Base-by-base conservation (phyloP, 2,888 invertebrate genomes). In the Troglohyphantes excavatus region DNA sequence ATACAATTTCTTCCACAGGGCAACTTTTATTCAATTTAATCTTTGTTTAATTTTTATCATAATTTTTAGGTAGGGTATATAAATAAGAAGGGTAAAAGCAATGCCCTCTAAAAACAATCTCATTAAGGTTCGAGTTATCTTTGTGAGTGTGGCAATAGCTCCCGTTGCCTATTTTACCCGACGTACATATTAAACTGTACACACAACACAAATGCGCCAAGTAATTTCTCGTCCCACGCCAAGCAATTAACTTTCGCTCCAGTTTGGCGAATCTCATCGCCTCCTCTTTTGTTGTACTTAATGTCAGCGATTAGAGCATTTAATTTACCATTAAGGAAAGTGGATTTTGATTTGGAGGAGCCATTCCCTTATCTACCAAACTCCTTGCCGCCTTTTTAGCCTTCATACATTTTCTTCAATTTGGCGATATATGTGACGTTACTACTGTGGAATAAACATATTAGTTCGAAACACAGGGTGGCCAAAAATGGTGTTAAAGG, bases 291-390 rank as follows among this genome's bases (percentile, higher is more conserved):
- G 39, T 39, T 7, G 39, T 53, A 53, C 53, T 53, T 53, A 53
- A 53, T 53, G 53, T 53, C 53, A 53, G 53, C 53, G 53, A 53
- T 53, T 53, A 53, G 53, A 53, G 53, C 53, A n/a, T 53, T 53
- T 53, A 53, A 53, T 53, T 53, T n/a, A 53, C 53, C 53, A 53
- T 53, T 53, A 53, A 53, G 53, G 53, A 53, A 53, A 53, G 53
- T 53, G 53, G 53, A 53, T 53, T 53, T 53, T 53, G 53, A 53
- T 53, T 13, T n/a, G 53, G 5, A 13, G 53, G 17, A 53, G n/a
- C 13, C 13, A 53, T 13, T 13, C 53, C 13, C 17, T 53, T 13
- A n/a, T n/a, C n/a, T 13, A 17, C 5, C 17, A n/a, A n/a, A 2
- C 5, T n/a, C 53, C 17, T 53, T 53, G n/a, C n/a, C 53, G n/a